Conservation (phyloP, 1,140 invertebrate genomes). For the Zaprionus nigranus region DNA sequence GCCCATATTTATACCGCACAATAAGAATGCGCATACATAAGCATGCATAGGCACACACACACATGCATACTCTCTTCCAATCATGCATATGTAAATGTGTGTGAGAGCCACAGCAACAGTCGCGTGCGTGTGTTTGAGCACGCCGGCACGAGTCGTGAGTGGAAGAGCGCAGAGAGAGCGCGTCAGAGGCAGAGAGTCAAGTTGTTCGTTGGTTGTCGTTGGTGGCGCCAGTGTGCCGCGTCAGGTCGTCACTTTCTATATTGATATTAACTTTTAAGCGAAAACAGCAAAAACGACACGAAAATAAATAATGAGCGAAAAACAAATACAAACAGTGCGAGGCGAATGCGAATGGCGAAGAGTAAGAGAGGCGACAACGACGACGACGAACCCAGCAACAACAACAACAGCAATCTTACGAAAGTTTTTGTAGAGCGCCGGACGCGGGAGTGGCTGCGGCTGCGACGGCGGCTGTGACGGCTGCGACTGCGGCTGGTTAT, state of each 20-base stretch:
- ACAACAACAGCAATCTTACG: conserved; percentile 59
- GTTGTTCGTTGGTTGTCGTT: conserved; percentile 55
- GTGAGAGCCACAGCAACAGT: conserved; percentile 43
- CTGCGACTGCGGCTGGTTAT: conserved; percentile 45
- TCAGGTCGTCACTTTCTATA: conserved; percentile 83
- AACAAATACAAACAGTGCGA: conserved; percentile 71
- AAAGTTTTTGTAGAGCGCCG: conserved; percentile 55
- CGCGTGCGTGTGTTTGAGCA: conserved; percentile 68
- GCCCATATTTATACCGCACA: conserved; percentile 24
- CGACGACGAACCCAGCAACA: conserved; percentile 7
- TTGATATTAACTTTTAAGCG: conserved; percentile 83
- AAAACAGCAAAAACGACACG: conserved; percentile 82
- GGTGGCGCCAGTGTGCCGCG: conserved; percentile 78
- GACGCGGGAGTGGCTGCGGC: conserved; percentile 29
- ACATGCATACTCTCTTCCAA: not conserved
- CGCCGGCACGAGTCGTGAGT: conserved; percentile 46
- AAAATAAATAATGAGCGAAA: conserved; percentile 82
- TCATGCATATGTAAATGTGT: conserved; percentile 18
- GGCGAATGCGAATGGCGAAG: conserved; percentile 26
- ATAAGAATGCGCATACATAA: conserved; percentile 1
- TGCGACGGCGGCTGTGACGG: conserved; percentile 9
- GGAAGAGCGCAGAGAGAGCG: not conserved
- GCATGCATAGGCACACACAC: not conserved
- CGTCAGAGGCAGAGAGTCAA: conserved; percentile 32
- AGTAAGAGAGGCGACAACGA: conserved; percentile 8